These are phyloP conservation scores for Teleiodes luculella DNA, from an alignment of 2,888 invertebrate species.

Conservation along the genomic window DNA sequence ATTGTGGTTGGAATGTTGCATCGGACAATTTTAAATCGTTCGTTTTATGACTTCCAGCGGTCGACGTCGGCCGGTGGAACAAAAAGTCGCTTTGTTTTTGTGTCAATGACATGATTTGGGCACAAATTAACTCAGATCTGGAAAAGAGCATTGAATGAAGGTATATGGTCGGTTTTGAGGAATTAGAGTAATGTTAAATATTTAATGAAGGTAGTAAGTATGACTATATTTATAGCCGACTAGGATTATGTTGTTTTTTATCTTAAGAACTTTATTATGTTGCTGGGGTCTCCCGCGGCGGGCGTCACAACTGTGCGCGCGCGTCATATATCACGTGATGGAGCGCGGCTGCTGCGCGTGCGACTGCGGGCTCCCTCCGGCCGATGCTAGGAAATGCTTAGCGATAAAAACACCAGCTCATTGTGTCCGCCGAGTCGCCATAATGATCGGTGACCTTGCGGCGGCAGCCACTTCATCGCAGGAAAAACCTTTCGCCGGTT, in stretches of 20 bases:
- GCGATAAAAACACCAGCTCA: slow-evolving; percentile 3
- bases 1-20: background rate
- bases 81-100: background rate
- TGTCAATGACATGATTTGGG: slow-evolving; percentile 3
- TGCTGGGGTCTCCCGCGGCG: slow-evolving; percentile 1
- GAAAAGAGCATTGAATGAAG: background rate
- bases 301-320: slow-evolving; percentile 2
- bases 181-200: background rate
- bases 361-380: background rate
- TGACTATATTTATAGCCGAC: background rate
- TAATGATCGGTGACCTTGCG: slow-evolving; percentile 21
- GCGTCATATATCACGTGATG: background rate
- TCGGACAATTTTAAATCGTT: slow-evolving; percentile 3
- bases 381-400: slow-evolving; percentile 8
- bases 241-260: background rate
- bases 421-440: slow-evolving; percentile 23
- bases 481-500: slow-evolving; percentile 15
- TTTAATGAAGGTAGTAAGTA: background rate
- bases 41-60: slow-evolving; percentile 4
- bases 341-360: background rate
- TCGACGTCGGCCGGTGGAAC: background rate
- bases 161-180: background rate
- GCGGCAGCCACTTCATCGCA: slow-evolving; percentile 9
- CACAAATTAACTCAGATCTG: background rate
- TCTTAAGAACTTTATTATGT: slow-evolving; percentile 1